These are phyloP conservation scores for Miltochrista miniata DNA, from an alignment of 2,888 invertebrate genomes.

Conservation along the genomic window DNA sequence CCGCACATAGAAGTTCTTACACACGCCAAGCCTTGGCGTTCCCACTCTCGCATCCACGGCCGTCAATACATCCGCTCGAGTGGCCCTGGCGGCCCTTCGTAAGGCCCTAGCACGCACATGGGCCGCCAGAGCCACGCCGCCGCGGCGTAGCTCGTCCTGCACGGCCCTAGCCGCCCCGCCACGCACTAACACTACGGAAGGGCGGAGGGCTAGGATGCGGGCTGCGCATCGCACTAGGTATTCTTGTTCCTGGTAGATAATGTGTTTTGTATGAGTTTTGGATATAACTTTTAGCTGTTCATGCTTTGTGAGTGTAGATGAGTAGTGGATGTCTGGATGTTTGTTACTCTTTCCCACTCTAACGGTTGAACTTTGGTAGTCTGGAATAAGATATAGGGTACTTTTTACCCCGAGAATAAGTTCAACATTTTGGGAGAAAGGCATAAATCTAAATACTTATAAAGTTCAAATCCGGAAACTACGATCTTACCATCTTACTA, in stretches of 20 bases:
- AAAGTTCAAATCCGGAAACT: too few relatives aligned
- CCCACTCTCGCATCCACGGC: conserved; percentile 95
- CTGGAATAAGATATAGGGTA: too few relatives aligned
- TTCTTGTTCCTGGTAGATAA: conserved; percentile 92
- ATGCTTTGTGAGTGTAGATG: too few relatives aligned
- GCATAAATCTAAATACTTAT: too few relatives aligned
- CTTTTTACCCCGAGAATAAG: too few relatives aligned
- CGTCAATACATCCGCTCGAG: conserved; percentile 92
- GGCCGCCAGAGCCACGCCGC: conserved; percentile 88
- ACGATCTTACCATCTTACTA: too few relatives aligned
- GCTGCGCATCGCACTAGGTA: conserved; percentile 93
- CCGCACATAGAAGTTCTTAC: conserved; percentile 91
- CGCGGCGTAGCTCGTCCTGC: conserved; percentile 91
- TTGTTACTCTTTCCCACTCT: too few relatives aligned
- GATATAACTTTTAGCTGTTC: too few relatives aligned
- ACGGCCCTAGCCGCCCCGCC: conserved; percentile 94
- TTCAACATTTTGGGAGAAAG: too few relatives aligned
- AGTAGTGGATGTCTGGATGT: too few relatives aligned
- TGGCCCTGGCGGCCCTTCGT: conserved; percentile 88
- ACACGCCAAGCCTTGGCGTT: conserved; percentile 91
- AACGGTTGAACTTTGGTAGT: too few relatives aligned
- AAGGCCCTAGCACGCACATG: conserved; percentile 87
- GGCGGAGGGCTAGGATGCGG: conserved; percentile 91
- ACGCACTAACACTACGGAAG: conserved; percentile 95
- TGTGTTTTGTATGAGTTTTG: too few relatives aligned